Percentiles rank a stretch among this genome's conserved stretches.
phyloP scores from a whole-genome alignment of 53 echinoderm and acorn worm species.

The Zoroaster sp. region DNA sequence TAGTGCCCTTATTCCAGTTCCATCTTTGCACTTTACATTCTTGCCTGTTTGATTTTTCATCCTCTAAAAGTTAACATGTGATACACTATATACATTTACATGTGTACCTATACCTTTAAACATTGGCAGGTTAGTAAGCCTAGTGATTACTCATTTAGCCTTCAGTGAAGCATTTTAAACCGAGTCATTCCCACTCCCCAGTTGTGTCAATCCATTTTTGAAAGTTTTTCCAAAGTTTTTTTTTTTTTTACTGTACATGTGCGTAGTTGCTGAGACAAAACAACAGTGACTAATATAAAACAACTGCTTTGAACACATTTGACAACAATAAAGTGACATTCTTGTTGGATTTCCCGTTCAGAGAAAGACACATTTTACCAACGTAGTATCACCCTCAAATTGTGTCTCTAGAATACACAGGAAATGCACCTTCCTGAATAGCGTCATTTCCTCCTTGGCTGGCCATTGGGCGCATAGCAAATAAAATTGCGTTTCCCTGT shows the following conservation, averaged over 20 bases:
- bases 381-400: background rate
- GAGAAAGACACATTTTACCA: background rate
- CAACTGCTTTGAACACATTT: background rate
- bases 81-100: too few species aligned
- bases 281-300: background rate
- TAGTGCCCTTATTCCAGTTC: too few species aligned
- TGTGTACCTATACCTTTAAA: too few species aligned
- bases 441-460: background rate
- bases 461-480: background rate
- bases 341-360: background rate
- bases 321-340: background rate
- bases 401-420: constrained; percentile 4
- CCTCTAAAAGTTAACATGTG: too few species aligned
- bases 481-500: background rate
- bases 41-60: too few species aligned
- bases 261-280: background rate
- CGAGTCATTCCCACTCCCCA: too few species aligned
- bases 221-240: background rate
- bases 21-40: too few species aligned
- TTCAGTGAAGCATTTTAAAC: too few species aligned
- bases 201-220: background rate
- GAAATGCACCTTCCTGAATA: constrained; percentile 13
- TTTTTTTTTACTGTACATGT: background rate
- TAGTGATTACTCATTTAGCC: too few species aligned
- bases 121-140: too few species aligned